phyloP scores from a whole-genome alignment of 2,797 vertebrate genomes.

The Hafferia zeledoni region DNA sequence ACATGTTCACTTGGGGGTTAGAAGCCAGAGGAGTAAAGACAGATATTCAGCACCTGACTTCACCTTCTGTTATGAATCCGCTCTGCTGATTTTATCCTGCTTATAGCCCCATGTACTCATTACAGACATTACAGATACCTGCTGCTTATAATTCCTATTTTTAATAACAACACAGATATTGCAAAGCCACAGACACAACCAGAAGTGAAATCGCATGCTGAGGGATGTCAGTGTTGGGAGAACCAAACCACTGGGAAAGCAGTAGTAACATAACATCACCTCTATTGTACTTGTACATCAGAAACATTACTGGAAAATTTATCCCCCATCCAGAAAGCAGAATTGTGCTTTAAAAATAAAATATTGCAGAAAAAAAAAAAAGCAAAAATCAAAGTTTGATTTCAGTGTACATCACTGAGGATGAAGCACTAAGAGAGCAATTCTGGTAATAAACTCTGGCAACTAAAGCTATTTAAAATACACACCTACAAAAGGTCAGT shows the following conservation, averaged over 20 bases:
- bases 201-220: background rate
- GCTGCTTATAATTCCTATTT: background rate
- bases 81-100: background rate
- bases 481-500: background rate
- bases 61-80: background rate
- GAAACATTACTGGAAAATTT: background rate
- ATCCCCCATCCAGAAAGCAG: background rate
- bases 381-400: background rate
- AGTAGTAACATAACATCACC: background rate
- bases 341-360: background rate
- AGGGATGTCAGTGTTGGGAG: background rate
- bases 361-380: background rate
- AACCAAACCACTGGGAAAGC: background rate
- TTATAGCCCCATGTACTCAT: background rate
- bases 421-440: background rate
- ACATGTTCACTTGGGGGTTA: background rate
- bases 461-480: slow-evolving; percentile 4
- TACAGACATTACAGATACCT: background rate
- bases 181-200: background rate
- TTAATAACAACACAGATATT: background rate
- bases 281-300: background rate
- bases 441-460: background rate
- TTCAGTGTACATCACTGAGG: background rate
- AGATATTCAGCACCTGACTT: background rate
- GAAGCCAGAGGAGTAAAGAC: background rate